Conservation (phyloP, 92 coral and sea anemone species). For the Zoanthus sociatus region DNA sequence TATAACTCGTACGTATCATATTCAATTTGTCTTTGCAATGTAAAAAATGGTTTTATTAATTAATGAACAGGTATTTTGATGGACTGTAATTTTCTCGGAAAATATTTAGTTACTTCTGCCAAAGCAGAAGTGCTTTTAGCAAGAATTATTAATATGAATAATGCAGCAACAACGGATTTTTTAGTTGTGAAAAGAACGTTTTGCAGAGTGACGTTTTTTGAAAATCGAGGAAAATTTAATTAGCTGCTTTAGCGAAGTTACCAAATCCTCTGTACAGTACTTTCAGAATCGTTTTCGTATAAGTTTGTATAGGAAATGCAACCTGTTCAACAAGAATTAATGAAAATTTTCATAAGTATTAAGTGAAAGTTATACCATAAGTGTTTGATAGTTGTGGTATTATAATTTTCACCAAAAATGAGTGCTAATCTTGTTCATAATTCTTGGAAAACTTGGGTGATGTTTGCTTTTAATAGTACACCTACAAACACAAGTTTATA, state of each 20-base stretch:
- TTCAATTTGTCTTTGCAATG: background rate
- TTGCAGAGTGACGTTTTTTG: background rate
- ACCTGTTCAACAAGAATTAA: no score
- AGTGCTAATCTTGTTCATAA: no score
- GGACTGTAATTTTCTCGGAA: background rate
- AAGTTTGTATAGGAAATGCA: no score
- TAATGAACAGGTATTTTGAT: background rate
- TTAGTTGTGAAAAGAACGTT: background rate
- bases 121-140: conserved; percentile 39
- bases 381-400: no score
- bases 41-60: background rate
- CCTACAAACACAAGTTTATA: no score
- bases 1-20: conserved; percentile 25
- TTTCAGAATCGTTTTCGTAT: no score
- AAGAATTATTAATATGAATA: conserved; percentile 34
- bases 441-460: no score
- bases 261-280: background rate
- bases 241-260: background rate
- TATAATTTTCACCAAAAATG: no score
- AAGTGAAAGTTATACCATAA: no score
- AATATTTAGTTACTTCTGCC: conserved; percentile 21
- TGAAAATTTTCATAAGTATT: no score
- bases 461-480: no score
- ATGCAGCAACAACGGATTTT: background rate
- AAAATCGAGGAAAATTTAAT: background rate